Evolutionary conservation across 2,797 vertebrate genomes (phyloP).

Genomic region (Sciurus vulgaris): DNA sequence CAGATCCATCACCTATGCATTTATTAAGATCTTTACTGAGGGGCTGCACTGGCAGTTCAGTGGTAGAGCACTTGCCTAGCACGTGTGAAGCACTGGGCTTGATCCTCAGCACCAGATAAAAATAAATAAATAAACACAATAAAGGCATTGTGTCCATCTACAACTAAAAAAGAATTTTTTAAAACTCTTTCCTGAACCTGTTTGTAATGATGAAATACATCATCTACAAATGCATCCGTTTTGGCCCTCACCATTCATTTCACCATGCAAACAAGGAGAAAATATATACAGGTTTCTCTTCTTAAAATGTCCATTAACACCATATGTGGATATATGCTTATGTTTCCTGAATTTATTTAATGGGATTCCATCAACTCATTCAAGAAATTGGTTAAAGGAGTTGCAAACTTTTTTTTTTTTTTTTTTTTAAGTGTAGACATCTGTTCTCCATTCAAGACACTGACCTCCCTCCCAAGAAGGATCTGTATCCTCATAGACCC

Average conservation of each 20-base stretch:
- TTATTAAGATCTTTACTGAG: neutral
- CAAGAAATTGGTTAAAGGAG: neutral
- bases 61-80: too few relatives aligned
- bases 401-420: neutral
- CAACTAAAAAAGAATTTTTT: too few relatives aligned
- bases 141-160: too few relatives aligned
- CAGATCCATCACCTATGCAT: neutral
- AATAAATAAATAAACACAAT: too few relatives aligned
- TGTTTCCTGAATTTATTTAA: slow-evolving; percentile 5
- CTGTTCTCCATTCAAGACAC: neutral
- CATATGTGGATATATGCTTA: neutral
- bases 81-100: too few relatives aligned
- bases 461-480: neutral
- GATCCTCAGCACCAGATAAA: too few relatives aligned
- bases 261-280: neutral
- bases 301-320: neutral
- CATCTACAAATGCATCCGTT: neutral
- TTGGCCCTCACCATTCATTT: neutral
- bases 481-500: neutral
- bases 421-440: neutral
- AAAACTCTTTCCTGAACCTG: neutral
- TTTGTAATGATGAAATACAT: neutral
- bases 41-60: too few relatives aligned
- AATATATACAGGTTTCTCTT: neutral
- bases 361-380: neutral